phyloP scores from a whole-genome alignment of 1,140 invertebrate species.

The Zophobas atratus region DNA sequence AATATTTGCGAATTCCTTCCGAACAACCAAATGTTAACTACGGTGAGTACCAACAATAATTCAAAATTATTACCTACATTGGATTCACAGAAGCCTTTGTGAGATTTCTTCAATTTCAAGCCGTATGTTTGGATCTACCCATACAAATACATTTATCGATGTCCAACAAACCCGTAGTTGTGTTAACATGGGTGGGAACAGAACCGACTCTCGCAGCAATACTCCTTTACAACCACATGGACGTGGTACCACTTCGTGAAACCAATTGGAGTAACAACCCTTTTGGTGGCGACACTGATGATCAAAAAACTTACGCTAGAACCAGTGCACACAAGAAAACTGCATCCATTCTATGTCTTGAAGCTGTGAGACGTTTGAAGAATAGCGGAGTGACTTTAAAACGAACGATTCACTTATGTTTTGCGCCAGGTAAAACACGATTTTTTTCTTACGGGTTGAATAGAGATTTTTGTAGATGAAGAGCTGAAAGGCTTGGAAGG shows the following conservation, averaged over 20 bases:
- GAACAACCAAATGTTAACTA: conserved; percentile 89
- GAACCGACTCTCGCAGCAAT: conserved; percentile 80
- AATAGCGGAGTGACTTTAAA: conserved; percentile 70
- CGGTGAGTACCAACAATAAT: conserved; percentile 68
- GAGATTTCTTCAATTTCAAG: conserved; percentile 80
- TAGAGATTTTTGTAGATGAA: too few relatives aligned
- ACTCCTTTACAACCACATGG: conserved; percentile 93
- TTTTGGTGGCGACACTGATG: conserved; percentile 82
- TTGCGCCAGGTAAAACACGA: conserved; percentile 94
- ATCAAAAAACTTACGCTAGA: conserved; percentile 84
- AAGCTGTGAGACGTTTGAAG: conserved; percentile 81
- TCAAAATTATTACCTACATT: neutral
- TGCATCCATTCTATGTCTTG: conserved; percentile 84
- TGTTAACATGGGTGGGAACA: conserved; percentile 86
- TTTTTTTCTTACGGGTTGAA: too few relatives aligned
- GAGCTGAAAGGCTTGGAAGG: conserved; percentile 76
- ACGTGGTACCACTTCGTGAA: conserved; percentile 92
- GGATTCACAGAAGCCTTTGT: conserved; percentile 77
- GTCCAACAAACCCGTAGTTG: conserved; percentile 81
- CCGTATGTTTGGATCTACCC: conserved; percentile 76
- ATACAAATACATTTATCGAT: conserved; percentile 72
- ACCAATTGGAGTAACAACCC: conserved; percentile 77
- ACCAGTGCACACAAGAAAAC: conserved; percentile 90
- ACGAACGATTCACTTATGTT: conserved; percentile 83
- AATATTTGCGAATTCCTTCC: conserved; percentile 85